Base-by-base conservation (phyloP, 2,888 invertebrate genomes). In the Amphipoea lucens region DNA sequence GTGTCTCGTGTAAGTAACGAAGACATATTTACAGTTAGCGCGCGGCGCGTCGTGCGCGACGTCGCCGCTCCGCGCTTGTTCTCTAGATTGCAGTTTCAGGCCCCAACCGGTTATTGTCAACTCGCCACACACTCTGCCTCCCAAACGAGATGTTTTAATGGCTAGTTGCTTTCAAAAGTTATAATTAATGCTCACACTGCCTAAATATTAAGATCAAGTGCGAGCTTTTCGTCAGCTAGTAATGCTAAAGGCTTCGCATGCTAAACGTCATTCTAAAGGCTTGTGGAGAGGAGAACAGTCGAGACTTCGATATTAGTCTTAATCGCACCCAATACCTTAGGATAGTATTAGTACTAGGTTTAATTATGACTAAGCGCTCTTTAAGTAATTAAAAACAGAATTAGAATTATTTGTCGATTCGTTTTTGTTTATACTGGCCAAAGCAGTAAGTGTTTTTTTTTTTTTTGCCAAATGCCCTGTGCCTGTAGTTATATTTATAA, bases 61-160 rank as follows among this genome's bases (percentile, higher is more conserved):
- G 75, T 51, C 82, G 85, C 51, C 78, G 66, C 79, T 77, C 48
- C 70, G 65, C 80, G 83, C 86, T 82, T 82, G 85, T 86, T 86
- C 89, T 79, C 87, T 83, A 88, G 85, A 88, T 89, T 88, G 89
- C 86, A 85, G 84, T 88, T 85, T 83, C 87, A 89, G 85, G 74
- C 76, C 77, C 82, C 74, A 63, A 83, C 85, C 78, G 81, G 88
- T 84, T 88, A 83, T 88, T 90, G 83, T 88, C 68, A 74, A 80
- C 75, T 79, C 83, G 82, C 65, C 65, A 51, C 63, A 70, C 63
- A 68, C 48, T 51, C 23, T 57, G 51, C 36, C 29, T 66, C 51
- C 23, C 54, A 78, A 78, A 83, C 76, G 67, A 83, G 57, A 71
- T 68, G 76, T 63, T 78, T 70, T 78, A 78, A 84, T 68, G 69